Base-by-base conservation (phyloP, 1,140 invertebrate genomes). In the Leptinotarsa texana region DNA sequence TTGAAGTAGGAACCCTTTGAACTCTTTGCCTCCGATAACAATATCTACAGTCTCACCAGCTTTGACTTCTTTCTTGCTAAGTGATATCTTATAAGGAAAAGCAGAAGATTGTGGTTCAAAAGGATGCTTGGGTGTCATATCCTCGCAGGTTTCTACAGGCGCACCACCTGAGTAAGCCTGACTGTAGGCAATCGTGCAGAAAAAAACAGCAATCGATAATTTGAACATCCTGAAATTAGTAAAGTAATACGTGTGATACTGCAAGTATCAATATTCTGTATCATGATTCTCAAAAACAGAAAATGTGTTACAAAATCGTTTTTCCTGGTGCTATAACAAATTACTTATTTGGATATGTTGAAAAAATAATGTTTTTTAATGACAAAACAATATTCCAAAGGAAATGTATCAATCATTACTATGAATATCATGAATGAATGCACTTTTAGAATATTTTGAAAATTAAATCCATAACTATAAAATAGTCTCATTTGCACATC, bases 1-100 rank as follows among this genome's bases (percentile, higher is more conserved):
- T 79, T 88, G 83, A 3, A 88, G 6, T 15, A 87, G 77, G 78
- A 86, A 86, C 62, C 87, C 86, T 77, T 86, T 86, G 78, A 86
- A 87, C 6, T 70, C 73, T 47, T 79, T 80, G 11, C 76, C 77
- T 11, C 74, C 74, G 63, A 87, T 78, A 2, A 79, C 84, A 21
- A 87, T 81, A 11, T 83, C 79, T 2, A 86, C 77, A 18, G 75
- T 73, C 48, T 83, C 82, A 8, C 82, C 82, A 3, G 79, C 33
- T 63, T 80, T 79, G n/a, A 86, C 80, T 47, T 75, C 75, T 5
- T 76, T 82, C 18, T 82, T 84, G 69, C 78, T 80, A 0, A 85
- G 67, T 0, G 76, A 72, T 4, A 88, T 74, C 8, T 77, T 82
- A 79, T 86, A 88, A 0, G 86, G 86, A 8, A 83, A 80, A 3